phyloP scores from a whole-genome alignment of 2,797 vertebrate genomes.

The Myoxocephalus aenaeus region DNA sequence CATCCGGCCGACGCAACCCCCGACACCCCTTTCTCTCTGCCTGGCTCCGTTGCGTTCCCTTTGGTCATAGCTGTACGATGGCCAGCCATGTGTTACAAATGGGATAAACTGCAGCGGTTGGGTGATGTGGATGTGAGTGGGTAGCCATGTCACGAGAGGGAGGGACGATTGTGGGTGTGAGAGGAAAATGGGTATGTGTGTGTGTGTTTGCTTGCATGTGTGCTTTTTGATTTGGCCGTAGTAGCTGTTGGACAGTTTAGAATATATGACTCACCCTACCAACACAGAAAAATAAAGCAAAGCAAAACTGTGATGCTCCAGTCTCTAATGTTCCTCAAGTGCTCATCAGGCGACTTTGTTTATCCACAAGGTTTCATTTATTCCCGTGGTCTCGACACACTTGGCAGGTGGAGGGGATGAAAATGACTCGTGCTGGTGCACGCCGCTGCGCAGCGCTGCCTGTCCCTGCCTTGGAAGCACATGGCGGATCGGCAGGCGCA shows the following conservation, averaged over 20 bases:
- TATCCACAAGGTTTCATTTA: slow-evolving; percentile 61
- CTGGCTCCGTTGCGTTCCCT: slow-evolving; percentile 62
- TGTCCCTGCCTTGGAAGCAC: slow-evolving; percentile 74
- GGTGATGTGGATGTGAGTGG: slow-evolving; percentile 64
- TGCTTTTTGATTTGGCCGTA: slow-evolving; percentile 4
- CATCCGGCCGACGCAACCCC: slow-evolving; percentile 62
- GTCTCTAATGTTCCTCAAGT: slow-evolving; percentile 16
- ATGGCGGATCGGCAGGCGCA: slow-evolving; percentile 70
- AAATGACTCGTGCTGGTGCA: slow-evolving; percentile 52
- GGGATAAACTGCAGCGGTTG: slow-evolving; percentile 78
- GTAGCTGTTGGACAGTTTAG: slow-evolving; percentile 24
- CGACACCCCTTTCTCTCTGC: slow-evolving; percentile 55
- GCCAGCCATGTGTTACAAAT: slow-evolving; percentile 81
- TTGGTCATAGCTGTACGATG: slow-evolving; percentile 67
- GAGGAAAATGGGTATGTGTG: slow-evolving; percentile 21
- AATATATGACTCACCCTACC: slow-evolving; percentile 8
- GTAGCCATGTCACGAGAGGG: slow-evolving; percentile 48
- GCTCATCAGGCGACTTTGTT: slow-evolving; percentile 53
- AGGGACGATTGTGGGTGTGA: slow-evolving; percentile 27
- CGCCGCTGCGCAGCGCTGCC: slow-evolving; percentile 49
- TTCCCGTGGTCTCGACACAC: slow-evolving; percentile 48
- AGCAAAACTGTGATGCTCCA: neutral
- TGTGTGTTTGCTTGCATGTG: slow-evolving; percentile 12
- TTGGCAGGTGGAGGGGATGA: slow-evolving; percentile 68
- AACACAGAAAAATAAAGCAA: neutral